Evolutionary conservation across 2,113 vertebrate genomes (phyloP).

Genomic region (Sylvia atricapilla): DNA sequence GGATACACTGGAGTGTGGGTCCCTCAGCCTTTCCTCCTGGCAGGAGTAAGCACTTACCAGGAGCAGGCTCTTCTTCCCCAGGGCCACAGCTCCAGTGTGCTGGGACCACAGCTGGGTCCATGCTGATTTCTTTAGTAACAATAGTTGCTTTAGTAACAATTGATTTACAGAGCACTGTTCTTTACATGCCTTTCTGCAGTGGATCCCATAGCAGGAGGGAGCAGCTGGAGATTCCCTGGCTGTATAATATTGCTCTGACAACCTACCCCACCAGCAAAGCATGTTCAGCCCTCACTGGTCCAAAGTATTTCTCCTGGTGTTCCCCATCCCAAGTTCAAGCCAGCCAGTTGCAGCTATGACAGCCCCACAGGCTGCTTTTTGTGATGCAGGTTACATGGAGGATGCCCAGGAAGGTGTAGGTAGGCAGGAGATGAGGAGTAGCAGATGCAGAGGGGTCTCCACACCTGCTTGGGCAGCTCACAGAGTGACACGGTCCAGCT

Average conservation of each 20-base stretch:
- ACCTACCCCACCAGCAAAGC: neutral
- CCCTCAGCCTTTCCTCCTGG: neutral
- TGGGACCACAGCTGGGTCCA: neutral
- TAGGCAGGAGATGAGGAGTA: neutral
- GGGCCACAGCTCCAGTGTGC: neutral
- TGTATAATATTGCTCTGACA: neutral
- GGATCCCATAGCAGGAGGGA: neutral
- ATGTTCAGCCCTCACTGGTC: rapidly evolving
- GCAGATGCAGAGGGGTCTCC: neutral
- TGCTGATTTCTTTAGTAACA: neutral
- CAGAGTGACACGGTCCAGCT: neutral
- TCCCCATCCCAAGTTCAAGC: neutral
- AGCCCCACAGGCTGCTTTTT: neutral
- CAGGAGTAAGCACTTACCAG: neutral
- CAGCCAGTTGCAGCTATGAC: neutral
- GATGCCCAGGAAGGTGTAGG: neutral
- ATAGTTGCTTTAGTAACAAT: neutral
- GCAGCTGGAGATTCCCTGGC: neutral
- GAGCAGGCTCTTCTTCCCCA: neutral
- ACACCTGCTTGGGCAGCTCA: neutral
- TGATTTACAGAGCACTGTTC: neutral
- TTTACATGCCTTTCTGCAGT: neutral
- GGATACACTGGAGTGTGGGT: rapidly evolving
- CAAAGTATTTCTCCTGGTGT: neutral
- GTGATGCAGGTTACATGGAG: neutral